phyloP scores from a whole-genome alignment of 2,113 vertebrate genomes.

The Engystomops pustulosus region DNA sequence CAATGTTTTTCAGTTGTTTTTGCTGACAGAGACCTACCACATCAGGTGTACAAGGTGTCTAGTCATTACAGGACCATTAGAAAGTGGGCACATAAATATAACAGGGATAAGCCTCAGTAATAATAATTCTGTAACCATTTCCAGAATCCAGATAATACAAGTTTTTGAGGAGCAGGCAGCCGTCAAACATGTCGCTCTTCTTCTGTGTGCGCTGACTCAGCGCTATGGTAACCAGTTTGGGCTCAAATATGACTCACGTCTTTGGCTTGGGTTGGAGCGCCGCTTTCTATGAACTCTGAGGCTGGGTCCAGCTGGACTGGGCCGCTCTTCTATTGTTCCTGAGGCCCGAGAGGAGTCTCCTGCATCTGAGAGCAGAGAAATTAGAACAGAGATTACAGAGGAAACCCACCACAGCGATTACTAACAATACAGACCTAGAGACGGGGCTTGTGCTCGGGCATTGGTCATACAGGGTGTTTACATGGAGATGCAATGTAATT shows the following conservation, averaged over 20 bases:
- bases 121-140: not conserved
- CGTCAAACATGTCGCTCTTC: not conserved
- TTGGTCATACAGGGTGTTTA: not conserved
- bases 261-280: slow-evolving; percentile 62
- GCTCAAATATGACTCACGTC: slow-evolving; percentile 67
- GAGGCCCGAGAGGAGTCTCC: slow-evolving; percentile 39
- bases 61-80: not conserved
- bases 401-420: no score
- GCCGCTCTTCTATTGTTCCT: not conserved
- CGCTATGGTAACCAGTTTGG: slow-evolving; percentile 61
- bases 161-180: not conserved
- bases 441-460: not conserved
- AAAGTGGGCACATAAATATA: no score
- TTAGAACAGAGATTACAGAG: not conserved
- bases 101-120: not conserved
- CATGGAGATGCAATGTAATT: not conserved
- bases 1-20: no score
- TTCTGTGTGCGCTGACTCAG: slow-evolving; percentile 65
- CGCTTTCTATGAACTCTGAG: slow-evolving; percentile 14
- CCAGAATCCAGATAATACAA: not conserved
- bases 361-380: slow-evolving; percentile 6
- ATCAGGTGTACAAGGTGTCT: no score
- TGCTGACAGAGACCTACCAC: no score
- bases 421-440: not conserved
- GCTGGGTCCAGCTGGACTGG: slow-evolving; percentile 53